These are phyloP conservation scores for Drosophila ercepeae DNA, from an alignment of 1,140 invertebrate genomes.

Conservation along the genomic window DNA sequence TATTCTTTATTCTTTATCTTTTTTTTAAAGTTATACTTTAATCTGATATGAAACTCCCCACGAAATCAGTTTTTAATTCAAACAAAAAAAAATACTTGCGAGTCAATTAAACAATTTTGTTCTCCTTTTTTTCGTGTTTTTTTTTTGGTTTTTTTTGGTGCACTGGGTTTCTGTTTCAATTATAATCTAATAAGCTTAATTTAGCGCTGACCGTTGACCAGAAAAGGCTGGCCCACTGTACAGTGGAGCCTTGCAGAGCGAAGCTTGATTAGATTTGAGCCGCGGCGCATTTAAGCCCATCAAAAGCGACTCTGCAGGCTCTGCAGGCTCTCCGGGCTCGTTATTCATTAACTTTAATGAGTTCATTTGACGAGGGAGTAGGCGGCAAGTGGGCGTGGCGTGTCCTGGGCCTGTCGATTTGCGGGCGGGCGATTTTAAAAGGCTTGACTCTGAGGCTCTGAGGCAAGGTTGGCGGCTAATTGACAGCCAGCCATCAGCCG, in stretches of 20 bases:
- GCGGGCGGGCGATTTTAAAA: conserved; percentile 68
- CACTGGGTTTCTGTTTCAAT: background rate
- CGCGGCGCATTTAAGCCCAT: conserved; percentile 53
- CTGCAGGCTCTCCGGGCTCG: conserved; percentile 28
- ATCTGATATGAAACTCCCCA: background rate
- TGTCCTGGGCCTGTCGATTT: conserved; percentile 39
- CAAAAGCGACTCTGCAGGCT: conserved; percentile 51
- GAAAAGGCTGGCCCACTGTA: conserved; percentile 3
- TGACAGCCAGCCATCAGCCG: conserved; percentile 46
- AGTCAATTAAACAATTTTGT: conserved; percentile 16
- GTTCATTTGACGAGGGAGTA: conserved; percentile 47
- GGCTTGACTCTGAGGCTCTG: conserved; percentile 63
- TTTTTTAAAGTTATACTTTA: conserved; percentile 10
- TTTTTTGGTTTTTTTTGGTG: too few relatives aligned
- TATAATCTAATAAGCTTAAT: conserved; percentile 15
- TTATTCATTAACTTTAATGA: conserved; percentile 81
- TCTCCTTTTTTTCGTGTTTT: background rate
- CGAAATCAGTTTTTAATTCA: background rate
- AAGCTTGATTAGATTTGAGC: conserved; percentile 39
- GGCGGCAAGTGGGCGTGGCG: background rate
- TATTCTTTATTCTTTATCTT: background rate
- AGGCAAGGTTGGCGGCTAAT: conserved; percentile 65
- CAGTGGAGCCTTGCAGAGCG: too few relatives aligned
- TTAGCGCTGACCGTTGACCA: conserved; percentile 15
- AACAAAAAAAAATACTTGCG: background rate